A percentile compares a stretch with the other conserved stretches of the same genome.
Evolutionary conservation across 2,797 vertebrate species (phyloP).

Genomic region (Hoplostethus atlanticus): DNA sequence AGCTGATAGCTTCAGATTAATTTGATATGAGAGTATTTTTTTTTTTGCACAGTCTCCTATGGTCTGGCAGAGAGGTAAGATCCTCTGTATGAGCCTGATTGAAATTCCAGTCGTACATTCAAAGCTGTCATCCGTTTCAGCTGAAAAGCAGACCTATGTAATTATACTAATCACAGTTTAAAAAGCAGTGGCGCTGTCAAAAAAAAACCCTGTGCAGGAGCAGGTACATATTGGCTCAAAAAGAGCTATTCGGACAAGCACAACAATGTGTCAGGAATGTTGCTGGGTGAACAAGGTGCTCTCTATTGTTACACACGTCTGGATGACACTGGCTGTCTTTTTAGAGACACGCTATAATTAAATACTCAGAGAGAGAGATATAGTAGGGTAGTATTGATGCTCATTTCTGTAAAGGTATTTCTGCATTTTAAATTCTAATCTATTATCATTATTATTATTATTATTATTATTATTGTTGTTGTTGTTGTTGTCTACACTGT

Average conservation of each 20-base stretch:
- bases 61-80: conserved; percentile 30
- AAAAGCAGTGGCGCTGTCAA: conserved; percentile 76
- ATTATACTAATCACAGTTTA: conserved; percentile 76
- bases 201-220: conserved; percentile 57
- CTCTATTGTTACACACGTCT: conserved; percentile 41
- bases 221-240: conserved; percentile 63
- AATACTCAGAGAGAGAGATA: conserved; percentile 48
- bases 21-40: conserved; percentile 49
- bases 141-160: conserved; percentile 64
- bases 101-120: conserved; percentile 65
- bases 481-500: conserved; percentile 8
- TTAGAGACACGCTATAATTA: conserved; percentile 58
- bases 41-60: conserved; percentile 6
- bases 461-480: conserved; percentile 37
- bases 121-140: conserved; percentile 65
- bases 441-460: conserved; percentile 39
- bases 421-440: conserved; percentile 25
- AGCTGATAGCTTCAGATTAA: conserved; percentile 44
- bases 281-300: conserved; percentile 59
- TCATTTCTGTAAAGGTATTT: conserved; percentile 32
- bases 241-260: conserved; percentile 54
- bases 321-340: conserved; percentile 59
- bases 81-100: conserved; percentile 58
- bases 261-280: conserved; percentile 62
- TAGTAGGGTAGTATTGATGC: conserved; percentile 44